A percentile compares a stretch with the other conserved stretches of the same genome.
Evolutionary conservation across 2,113 vertebrate species (phyloP).

Genomic region (Lagopus muta): DNA sequence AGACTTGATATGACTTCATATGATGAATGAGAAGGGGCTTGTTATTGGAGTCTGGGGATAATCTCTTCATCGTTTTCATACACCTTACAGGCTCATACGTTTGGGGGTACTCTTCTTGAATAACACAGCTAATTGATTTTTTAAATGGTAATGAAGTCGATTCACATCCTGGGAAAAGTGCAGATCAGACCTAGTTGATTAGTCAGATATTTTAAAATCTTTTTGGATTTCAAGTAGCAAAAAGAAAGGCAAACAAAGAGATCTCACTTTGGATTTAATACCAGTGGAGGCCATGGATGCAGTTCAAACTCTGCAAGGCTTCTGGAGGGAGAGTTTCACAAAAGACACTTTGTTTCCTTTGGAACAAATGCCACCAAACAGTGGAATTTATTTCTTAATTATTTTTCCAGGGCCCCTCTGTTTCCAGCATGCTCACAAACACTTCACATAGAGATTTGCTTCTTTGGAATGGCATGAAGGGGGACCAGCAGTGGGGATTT

Average conservation of each 20-base stretch:
- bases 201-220: conserved; percentile 7
- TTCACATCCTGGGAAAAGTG: conserved; percentile 18
- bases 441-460: conserved; percentile 38
- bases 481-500: conserved; percentile 19
- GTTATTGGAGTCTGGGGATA: neutral
- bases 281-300: neutral
- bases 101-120: neutral
- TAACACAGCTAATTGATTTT: neutral
- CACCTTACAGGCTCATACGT: neutral
- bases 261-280: conserved; percentile 46
- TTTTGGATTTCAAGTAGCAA: conserved; percentile 9
- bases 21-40: neutral
- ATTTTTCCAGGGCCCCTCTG: conserved; percentile 44
- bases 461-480: conserved; percentile 45
- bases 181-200: neutral
- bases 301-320: conserved; percentile 52
- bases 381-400: conserved; percentile 62
- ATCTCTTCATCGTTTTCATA: neutral
- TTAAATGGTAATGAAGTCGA: neutral
- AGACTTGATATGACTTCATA: neutral
- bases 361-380: conserved; percentile 65
- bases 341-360: conserved; percentile 75
- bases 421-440: conserved; percentile 44
- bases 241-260: conserved; percentile 37
- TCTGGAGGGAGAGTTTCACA: conserved; percentile 56